Conservation (phyloP, 2,113 vertebrate genomes). For the Epinephelus cyanopodus region DNA sequence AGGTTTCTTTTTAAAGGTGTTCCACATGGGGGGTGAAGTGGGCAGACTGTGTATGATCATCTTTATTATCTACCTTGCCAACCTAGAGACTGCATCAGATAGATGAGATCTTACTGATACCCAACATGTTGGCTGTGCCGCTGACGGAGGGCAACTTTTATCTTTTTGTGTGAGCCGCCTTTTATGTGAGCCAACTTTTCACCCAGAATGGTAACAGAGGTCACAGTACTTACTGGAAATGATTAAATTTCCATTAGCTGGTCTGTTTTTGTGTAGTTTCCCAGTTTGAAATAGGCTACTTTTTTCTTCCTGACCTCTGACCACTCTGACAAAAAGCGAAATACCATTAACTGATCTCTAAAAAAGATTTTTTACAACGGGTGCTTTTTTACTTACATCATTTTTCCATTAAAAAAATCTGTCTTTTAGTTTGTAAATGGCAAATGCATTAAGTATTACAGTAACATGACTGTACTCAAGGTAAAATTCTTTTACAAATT, state of each 20-base stretch:
- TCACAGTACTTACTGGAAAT: slow-evolving; percentile 22
- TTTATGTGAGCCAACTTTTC: slow-evolving; percentile 15
- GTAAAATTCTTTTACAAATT: neutral
- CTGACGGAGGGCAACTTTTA: slow-evolving; percentile 30
- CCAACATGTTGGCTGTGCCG: slow-evolving; percentile 15
- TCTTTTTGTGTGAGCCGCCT: slow-evolving; percentile 10
- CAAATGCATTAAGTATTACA: neutral
- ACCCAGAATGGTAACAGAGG: neutral
- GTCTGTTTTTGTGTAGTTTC: slow-evolving; percentile 9
- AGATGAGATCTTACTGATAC: neutral
- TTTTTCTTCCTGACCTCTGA: slow-evolving; percentile 10
- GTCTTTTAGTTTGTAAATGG: slow-evolving; percentile 1
- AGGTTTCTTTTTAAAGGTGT: slow-evolving; percentile 20
- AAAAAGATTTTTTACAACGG: neutral
- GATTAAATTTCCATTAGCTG: slow-evolving; percentile 28
- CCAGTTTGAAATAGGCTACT: neutral
- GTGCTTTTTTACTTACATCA: neutral
- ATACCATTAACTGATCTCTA: slow-evolving; percentile 2
- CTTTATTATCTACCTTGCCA: slow-evolving; percentile 30
- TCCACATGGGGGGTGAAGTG: slow-evolving; percentile 16
- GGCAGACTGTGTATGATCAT: slow-evolving; percentile 38
- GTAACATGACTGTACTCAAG: neutral
- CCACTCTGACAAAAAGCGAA: neutral
- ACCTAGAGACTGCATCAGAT: slow-evolving; percentile 1
- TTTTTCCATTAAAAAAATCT: neutral